Evolutionary conservation across 2,113 vertebrate species (phyloP).

Genomic region (Physeter macrocephalus): DNA sequence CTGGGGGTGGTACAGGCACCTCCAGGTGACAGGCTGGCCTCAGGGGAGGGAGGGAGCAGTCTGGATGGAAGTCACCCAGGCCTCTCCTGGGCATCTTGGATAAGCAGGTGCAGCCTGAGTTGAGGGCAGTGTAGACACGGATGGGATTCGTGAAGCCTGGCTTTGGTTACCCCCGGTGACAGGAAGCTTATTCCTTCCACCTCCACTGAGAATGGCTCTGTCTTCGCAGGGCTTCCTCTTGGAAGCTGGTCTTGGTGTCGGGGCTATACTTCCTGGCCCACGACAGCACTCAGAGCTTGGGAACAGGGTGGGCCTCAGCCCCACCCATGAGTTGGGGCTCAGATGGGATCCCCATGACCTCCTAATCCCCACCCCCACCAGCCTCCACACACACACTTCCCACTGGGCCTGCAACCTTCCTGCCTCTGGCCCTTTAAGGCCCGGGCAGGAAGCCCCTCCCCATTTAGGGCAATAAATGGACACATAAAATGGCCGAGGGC

Average conservation of each 20-base stretch:
- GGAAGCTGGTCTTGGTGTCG: not conserved
- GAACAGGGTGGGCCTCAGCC: constrained; percentile 38
- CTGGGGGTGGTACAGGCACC: not conserved
- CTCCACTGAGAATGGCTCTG: not conserved
- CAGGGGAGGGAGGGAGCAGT: not conserved
- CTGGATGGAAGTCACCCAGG: not conserved
- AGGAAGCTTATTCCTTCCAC: not conserved
- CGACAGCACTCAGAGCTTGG: not conserved
- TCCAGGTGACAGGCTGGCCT: not conserved
- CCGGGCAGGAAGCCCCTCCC: constrained; percentile 74
- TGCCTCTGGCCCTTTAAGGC: constrained; percentile 74
- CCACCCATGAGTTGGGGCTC: constrained; percentile 11
- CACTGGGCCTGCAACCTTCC: constrained; percentile 48
- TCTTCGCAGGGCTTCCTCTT: not conserved
- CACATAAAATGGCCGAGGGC: constrained; percentile 63
- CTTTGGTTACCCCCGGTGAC: not conserved
- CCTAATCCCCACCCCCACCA: not conserved
- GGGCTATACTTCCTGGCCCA: not conserved
- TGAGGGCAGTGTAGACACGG: not conserved
- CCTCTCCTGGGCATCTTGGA: not conserved
- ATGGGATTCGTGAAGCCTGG: not conserved
- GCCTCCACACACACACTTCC: not conserved
- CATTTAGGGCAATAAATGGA: constrained; percentile 72
- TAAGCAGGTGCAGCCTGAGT: not conserved
- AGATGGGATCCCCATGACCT: not conserved